These are phyloP conservation scores for Druon quercuslanigerum DNA, from an alignment of 1,140 invertebrate genomes.

Conservation along the genomic window DNA sequence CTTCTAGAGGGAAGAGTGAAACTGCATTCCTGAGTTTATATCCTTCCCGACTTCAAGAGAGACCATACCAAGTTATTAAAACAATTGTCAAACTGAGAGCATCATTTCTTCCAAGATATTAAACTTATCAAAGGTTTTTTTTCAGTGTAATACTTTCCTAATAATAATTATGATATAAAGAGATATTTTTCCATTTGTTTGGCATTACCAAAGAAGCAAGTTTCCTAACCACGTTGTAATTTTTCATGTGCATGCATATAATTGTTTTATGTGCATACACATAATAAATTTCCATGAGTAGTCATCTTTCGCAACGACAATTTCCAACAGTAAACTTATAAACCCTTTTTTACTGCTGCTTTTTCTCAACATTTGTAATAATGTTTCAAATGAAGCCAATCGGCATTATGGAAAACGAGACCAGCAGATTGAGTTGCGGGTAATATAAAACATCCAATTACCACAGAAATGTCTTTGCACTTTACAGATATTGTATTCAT, in stretches of 20 bases:
- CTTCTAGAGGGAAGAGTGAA: conserved; percentile 11
- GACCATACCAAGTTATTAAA: conserved; percentile 23
- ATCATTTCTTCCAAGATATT: conserved; percentile 3
- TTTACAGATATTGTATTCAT: too few relatives aligned
- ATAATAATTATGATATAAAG: too few relatives aligned
- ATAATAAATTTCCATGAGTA: not conserved
- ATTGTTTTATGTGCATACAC: not conserved
- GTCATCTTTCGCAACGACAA: conserved; percentile 10
- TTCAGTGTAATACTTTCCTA: not conserved
- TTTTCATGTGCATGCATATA: not conserved
- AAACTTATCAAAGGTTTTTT: conserved; percentile 13
- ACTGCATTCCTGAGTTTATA: conserved; percentile 33
- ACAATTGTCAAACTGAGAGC: conserved; percentile 17
- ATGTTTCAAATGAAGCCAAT: conserved; percentile 18
- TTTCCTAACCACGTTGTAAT: too few relatives aligned
- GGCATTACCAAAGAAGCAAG: too few relatives aligned
- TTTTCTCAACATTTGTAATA: conserved; percentile 22
- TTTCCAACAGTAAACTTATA: conserved; percentile 2
- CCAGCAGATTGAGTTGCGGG: not conserved
- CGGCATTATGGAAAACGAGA: not conserved
- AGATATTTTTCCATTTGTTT: too few relatives aligned
- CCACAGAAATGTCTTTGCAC: not conserved
- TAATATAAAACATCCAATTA: conserved; percentile 10
- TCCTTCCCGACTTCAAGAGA: not conserved
- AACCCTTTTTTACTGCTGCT: not conserved